Conservation (phyloP, 1,140 invertebrate genomes). For the Neotoxoptera formosana region DNA sequence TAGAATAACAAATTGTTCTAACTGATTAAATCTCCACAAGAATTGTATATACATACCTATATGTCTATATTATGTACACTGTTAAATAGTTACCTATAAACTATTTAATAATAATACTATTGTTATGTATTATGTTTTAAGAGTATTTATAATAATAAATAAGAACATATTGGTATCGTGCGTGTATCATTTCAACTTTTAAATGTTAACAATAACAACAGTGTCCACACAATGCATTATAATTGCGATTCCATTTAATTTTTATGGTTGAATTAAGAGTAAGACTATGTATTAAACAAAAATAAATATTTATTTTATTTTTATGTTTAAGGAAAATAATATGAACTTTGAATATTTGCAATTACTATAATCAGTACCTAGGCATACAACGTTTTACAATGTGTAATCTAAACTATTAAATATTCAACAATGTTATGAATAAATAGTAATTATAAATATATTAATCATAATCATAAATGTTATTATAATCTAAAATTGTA, state of each 20-base stretch:
- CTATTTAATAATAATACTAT: background rate
- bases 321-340: background rate
- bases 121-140: background rate
- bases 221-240: background rate
- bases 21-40: background rate
- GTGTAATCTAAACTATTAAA: background rate
- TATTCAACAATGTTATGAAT: background rate
- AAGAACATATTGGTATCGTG: background rate
- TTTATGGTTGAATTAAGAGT: background rate
- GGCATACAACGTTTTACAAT: background rate
- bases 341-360: background rate
- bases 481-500: background rate
- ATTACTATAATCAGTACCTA: background rate
- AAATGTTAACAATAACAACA: background rate
- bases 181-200: background rate
- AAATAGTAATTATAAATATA: background rate
- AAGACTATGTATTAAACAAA: background rate
- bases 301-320: background rate
- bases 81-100: background rate
- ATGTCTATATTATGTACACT: background rate
- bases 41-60: background rate
- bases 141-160: background rate
- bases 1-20: background rate
- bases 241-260: background rate
- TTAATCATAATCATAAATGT: background rate